phyloP scores from a whole-genome alignment of 2,888 invertebrate species.

The Calameuta idolon region DNA sequence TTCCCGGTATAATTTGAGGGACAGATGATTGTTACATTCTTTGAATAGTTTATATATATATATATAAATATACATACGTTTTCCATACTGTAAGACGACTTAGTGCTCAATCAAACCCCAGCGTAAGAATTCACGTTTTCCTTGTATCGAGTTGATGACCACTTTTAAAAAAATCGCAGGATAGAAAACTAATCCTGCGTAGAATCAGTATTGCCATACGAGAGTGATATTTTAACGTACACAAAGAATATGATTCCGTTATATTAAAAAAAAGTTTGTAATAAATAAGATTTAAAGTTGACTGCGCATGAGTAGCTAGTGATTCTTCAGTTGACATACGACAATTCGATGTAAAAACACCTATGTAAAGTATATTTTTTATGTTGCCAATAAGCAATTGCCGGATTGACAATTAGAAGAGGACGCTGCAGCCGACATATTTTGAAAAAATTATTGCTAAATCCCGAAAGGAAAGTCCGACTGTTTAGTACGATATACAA shows the following conservation, averaged over 20 bases:
- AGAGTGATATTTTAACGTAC: neutral
- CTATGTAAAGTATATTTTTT: neutral
- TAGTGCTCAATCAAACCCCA: slow-evolving; percentile 4
- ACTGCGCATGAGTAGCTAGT: slow-evolving; percentile 27
- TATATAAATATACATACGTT: slow-evolving; percentile 19
- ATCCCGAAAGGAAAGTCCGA: neutral
- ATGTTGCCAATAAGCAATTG: neutral
- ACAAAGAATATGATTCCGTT: neutral
- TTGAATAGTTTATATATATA: slow-evolving; percentile 27
- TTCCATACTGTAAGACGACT: slow-evolving; percentile 2
- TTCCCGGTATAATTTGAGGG: slow-evolving; percentile 12
- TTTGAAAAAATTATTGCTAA: neutral
- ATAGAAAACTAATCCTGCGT: neutral
- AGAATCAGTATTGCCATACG: slow-evolving; percentile 4
- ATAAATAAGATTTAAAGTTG: slow-evolving; percentile 12
- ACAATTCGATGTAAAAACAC: neutral
- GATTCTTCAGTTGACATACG: slow-evolving; percentile 11
- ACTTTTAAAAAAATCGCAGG: neutral
- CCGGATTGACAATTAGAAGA: neutral
- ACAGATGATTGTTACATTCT: slow-evolving; percentile 20
- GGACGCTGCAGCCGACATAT: neutral
- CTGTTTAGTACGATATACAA: neutral
- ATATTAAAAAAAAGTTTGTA: neutral
- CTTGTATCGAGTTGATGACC: neutral
- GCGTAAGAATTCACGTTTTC: slow-evolving; percentile 2